Evolutionary conservation across 2,888 invertebrate genomes (phyloP).

Genomic region (Monochamus alternatus): DNA sequence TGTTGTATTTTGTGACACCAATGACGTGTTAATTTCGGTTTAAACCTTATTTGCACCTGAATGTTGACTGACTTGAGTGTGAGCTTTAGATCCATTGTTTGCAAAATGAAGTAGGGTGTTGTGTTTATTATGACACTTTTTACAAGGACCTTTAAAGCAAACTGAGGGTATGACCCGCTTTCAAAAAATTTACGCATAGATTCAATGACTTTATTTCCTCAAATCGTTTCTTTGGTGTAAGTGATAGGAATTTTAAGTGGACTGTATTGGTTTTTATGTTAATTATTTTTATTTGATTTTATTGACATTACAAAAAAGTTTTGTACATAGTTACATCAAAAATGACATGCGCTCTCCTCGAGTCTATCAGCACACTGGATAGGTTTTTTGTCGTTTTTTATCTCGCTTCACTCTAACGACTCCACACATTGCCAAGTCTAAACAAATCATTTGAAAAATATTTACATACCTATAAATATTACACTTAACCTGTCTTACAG

Average conservation of each 20-base stretch:
- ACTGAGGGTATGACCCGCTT: slow-evolving; percentile 15
- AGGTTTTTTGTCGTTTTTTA: neutral
- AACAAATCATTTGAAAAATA: no score
- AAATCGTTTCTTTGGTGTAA: neutral
- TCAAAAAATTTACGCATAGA: slow-evolving; percentile 26
- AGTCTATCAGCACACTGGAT: no score
- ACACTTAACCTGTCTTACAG: no score
- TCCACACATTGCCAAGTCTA: neutral
- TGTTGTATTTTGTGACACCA: neutral
- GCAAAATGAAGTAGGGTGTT: slow-evolving; percentile 15
- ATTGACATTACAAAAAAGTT: no score
- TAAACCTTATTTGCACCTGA: neutral
- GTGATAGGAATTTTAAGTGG: neutral
- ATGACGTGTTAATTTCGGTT: neutral
- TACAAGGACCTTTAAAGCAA: slow-evolving; percentile 12
- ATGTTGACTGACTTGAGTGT: neutral
- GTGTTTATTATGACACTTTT: slow-evolving; percentile 15
- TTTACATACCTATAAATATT: no score
- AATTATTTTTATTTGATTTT: no score
- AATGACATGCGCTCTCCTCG: no score
- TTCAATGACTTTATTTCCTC: neutral
- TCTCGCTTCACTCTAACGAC: slow-evolving; percentile 53
- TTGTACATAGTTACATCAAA: no score
- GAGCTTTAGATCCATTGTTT: neutral
- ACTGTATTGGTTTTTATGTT: no score